phyloP scores from a whole-genome alignment of 2,888 invertebrate genomes.

The Cantharis rufa region DNA sequence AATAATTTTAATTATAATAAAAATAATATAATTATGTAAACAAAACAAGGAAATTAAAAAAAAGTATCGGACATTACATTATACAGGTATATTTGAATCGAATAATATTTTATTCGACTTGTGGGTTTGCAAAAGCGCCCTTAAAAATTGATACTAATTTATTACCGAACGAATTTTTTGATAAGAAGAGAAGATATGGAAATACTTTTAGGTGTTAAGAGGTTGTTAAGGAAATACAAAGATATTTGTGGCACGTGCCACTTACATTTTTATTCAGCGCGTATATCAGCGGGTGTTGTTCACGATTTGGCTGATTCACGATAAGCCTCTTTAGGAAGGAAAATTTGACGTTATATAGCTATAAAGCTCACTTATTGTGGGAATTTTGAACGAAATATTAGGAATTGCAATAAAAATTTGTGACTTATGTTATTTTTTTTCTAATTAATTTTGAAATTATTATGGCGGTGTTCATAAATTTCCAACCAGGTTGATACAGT shows the following conservation, averaged over 20 bases:
- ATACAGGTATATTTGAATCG: too few relatives aligned
- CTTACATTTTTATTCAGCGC: conserved; percentile 25
- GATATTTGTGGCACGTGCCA: conserved; percentile 24
- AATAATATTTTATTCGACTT: too few relatives aligned
- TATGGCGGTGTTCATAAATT: not conserved
- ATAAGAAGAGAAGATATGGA: not conserved
- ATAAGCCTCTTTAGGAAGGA: conserved; percentile 36
- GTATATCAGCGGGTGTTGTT: conserved; percentile 20
- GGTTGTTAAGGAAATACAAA: not conserved
- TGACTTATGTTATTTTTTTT: not conserved
- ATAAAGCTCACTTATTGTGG: not conserved
- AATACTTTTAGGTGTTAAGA: not conserved
- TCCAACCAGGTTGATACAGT: not conserved
- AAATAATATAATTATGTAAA: too few relatives aligned
- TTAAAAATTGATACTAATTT: too few relatives aligned
- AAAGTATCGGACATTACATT: too few relatives aligned
- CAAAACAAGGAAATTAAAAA: too few relatives aligned
- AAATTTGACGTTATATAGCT: conserved; percentile 29
- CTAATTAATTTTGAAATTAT: not conserved
- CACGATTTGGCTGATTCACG: conserved; percentile 31
- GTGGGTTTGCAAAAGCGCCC: too few relatives aligned
- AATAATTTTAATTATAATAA: too few relatives aligned
- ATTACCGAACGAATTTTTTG: not conserved
- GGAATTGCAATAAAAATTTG: not conserved
- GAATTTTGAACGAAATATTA: not conserved